phyloP scores from a whole-genome alignment of 2,113 vertebrate species.

The Corythaeola cristata region DNA sequence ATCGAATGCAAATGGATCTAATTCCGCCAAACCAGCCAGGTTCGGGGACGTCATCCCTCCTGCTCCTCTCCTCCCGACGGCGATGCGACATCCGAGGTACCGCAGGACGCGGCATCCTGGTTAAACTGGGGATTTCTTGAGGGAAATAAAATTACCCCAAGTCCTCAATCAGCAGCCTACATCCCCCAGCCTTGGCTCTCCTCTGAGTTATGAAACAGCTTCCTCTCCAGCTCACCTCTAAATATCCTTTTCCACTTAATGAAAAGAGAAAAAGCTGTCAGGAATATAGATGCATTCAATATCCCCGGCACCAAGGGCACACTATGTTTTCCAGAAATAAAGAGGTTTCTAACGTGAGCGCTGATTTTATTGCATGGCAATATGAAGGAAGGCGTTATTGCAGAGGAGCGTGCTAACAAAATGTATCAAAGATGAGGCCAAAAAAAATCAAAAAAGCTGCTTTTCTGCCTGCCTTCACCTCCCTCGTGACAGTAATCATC shows the following conservation, averaged over 20 bases:
- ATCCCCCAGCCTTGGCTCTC: background rate
- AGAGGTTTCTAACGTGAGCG: background rate
- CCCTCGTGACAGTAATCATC: background rate
- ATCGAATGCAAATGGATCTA: background rate
- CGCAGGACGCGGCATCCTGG: rapidly evolving
- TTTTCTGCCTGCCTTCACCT: background rate
- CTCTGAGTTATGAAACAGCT: background rate
- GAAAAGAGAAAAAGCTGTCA: constrained; percentile 25
- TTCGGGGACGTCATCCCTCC: background rate
- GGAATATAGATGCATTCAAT: constrained; percentile 50
- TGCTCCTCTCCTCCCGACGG: background rate
- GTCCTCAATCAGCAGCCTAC: background rate
- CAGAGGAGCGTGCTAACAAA: background rate
- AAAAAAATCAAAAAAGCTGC: background rate
- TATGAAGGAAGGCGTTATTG: background rate
- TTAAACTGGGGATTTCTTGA: background rate
- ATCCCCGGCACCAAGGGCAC: background rate
- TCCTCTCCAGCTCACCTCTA: background rate
- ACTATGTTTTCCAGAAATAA: background rate
- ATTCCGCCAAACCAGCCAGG: background rate
- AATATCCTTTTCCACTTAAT: background rate
- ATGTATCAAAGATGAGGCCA: background rate
- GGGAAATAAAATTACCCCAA: background rate
- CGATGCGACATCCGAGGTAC: rapidly evolving
- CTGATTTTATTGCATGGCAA: background rate